Evolutionary conservation across 1,140 invertebrate genomes (phyloP).

Genomic region (Drosophila baimaii): DNA sequence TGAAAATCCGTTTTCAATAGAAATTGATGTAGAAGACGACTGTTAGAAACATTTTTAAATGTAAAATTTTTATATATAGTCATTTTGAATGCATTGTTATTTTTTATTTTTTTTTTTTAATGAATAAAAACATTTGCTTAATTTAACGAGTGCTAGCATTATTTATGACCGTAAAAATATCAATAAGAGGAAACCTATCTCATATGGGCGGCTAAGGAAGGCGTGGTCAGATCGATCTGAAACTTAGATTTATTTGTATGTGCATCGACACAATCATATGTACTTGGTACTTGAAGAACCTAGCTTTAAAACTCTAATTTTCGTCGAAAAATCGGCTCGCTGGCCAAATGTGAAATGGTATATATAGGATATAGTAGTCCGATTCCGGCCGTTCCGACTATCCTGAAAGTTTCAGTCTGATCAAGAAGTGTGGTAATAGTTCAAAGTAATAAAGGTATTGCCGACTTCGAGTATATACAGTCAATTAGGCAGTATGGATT

Average conservation of each 20-base stretch:
- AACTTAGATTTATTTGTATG: constrained; percentile 39
- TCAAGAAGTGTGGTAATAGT: too few relatives aligned
- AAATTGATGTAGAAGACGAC: constrained; percentile 24
- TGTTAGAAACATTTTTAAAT: constrained; percentile 26
- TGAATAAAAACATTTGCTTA: constrained; percentile 9
- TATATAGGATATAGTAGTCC: too few relatives aligned
- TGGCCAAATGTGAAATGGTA: too few relatives aligned
- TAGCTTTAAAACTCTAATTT: too few relatives aligned
- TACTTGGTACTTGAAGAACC: too few relatives aligned
- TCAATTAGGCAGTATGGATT: too few relatives aligned
- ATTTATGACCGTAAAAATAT: constrained; percentile 13
- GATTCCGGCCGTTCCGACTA: too few relatives aligned
- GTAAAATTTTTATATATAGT: constrained; percentile 23
- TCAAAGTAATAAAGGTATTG: too few relatives aligned
- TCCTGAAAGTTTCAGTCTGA: too few relatives aligned
- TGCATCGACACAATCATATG: constrained; percentile 37
- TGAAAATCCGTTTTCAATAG: constrained; percentile 14
- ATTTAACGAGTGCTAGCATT: constrained; percentile 27
- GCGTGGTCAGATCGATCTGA: background rate
- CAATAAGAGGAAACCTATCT: constrained; percentile 1
- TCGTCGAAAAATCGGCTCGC: too few relatives aligned
- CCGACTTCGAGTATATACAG: too few relatives aligned
- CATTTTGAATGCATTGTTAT: constrained; percentile 10
- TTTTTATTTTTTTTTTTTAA: too few relatives aligned
- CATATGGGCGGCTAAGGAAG: constrained; percentile 1